These are phyloP conservation scores for Aldabrachelys gigantea DNA, from an alignment of 2,113 vertebrate species.

Conservation along the genomic window DNA sequence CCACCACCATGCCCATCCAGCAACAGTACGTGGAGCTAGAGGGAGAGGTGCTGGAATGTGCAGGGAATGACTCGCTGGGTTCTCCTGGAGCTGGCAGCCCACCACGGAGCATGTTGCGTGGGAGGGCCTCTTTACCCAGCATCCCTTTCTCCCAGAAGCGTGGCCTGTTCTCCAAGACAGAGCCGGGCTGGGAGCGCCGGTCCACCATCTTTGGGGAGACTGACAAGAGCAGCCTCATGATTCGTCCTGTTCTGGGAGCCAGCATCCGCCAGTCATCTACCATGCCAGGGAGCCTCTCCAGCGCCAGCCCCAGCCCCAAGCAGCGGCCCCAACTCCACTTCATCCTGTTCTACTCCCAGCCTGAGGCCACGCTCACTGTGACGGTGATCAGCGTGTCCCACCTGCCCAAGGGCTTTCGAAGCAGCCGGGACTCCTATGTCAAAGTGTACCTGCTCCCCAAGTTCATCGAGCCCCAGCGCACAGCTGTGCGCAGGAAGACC, in stretches of 20 bases:
- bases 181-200: slow-evolving; percentile 53
- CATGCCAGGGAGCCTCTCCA: slow-evolving; percentile 55
- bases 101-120: background rate
- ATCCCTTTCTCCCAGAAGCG: slow-evolving; percentile 68
- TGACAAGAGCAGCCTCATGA: slow-evolving; percentile 21
- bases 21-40: slow-evolving; percentile 75
- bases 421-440: slow-evolving; percentile 53
- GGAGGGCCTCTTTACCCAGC: slow-evolving; percentile 73
- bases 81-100: fast-evolving
- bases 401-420: slow-evolving; percentile 62
- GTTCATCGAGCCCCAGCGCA: slow-evolving; percentile 53
- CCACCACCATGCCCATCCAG: slow-evolving; percentile 69
- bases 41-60: slow-evolving; percentile 72
- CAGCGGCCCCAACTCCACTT: slow-evolving; percentile 75
- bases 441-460: slow-evolving; percentile 76
- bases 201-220: slow-evolving; percentile 58
- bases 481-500: slow-evolving; percentile 56
- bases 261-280: background rate
- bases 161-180: slow-evolving; percentile 68
- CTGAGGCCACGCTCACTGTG: slow-evolving; percentile 72
- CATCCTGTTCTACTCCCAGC: slow-evolving; percentile 73
- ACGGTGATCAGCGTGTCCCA: slow-evolving; percentile 78
- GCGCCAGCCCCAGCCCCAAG: slow-evolving; percentile 31
- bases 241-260: background rate
- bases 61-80: background rate